Evolutionary conservation across 2,797 vertebrate genomes (phyloP).

Genomic region (Cephalopachus bancanus): DNA sequence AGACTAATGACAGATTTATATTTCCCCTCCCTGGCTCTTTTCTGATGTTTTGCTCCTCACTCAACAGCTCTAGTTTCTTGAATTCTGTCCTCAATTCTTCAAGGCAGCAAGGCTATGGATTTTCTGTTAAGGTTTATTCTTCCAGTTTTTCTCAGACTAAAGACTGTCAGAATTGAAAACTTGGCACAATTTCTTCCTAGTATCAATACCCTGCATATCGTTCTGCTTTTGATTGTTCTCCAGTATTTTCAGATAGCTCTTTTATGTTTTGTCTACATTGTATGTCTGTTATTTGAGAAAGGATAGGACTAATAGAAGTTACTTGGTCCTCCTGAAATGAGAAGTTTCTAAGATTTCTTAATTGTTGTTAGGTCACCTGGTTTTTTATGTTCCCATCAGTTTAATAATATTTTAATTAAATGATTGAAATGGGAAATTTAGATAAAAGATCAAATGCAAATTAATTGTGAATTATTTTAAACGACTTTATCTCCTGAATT

Average conservation of each 20-base stretch:
- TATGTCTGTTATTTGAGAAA: slow-evolving; percentile 1
- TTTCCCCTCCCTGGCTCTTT: background rate
- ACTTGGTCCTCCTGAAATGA: background rate
- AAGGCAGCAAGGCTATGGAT: background rate
- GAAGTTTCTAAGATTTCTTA: slow-evolving; percentile 26
- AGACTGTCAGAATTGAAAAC: slow-evolving; percentile 13
- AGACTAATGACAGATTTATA: slow-evolving; percentile 16
- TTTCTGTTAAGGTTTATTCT: slow-evolving; percentile 52
- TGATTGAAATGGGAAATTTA: background rate
- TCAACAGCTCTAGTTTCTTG: background rate
- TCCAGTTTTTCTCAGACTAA: background rate
- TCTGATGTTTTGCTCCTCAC: slow-evolving; percentile 15
- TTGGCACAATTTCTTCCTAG: background rate
- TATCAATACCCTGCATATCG: background rate
- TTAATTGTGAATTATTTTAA: background rate
- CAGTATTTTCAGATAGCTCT: background rate
- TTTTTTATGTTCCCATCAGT: background rate
- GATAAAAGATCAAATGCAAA: background rate
- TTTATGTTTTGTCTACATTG: background rate
- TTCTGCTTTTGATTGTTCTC: slow-evolving; percentile 18
- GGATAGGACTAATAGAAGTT: background rate
- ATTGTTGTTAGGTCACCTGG: background rate
- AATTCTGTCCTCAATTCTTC: slow-evolving; percentile 7
- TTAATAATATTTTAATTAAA: slow-evolving; percentile 55
- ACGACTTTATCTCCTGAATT: too few relatives aligned